Conservation (phyloP, 2,113 vertebrate genomes). For the Petrocephalus microphthalmus region DNA sequence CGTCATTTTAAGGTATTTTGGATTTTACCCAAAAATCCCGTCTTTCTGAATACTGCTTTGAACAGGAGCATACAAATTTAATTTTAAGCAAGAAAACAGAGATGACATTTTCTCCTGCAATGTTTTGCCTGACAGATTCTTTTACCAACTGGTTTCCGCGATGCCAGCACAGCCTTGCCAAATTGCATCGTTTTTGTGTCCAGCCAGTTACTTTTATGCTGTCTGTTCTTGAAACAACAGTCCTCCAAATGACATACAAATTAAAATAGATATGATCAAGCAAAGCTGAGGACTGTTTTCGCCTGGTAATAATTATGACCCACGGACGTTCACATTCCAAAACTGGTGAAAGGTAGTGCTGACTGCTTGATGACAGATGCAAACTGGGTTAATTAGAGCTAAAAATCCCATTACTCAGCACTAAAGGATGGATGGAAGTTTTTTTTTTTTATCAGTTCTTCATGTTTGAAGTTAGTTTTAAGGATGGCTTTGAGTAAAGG, state of each 20-base stretch:
- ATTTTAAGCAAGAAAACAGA: neutral
- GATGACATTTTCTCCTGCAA: neutral
- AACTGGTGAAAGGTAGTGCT: slow-evolving; percentile 48
- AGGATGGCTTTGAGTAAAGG: slow-evolving; percentile 48
- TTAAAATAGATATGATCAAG: neutral
- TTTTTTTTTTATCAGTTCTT: slow-evolving; percentile 52
- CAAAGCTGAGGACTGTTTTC: neutral
- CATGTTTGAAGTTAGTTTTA: slow-evolving; percentile 52
- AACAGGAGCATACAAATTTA: neutral
- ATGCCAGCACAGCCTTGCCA: neutral
- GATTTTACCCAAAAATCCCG: neutral
- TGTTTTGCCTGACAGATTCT: neutral
- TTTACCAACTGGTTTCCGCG: neutral
- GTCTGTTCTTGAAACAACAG: neutral
- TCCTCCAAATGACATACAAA: neutral
- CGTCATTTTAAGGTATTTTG: neutral
- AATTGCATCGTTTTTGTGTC: neutral
- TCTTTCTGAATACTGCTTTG: neutral
- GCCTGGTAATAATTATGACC: slow-evolving; percentile 41
- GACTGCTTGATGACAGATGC: slow-evolving; percentile 54
- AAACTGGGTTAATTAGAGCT: slow-evolving; percentile 64
- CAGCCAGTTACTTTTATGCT: neutral
- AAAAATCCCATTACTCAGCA: slow-evolving; percentile 60
- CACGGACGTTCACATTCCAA: slow-evolving; percentile 47
- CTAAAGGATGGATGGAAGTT: slow-evolving; percentile 45